Conservation (phyloP, 2,797 vertebrate genomes). For the Urosaurus nigricauda region DNA sequence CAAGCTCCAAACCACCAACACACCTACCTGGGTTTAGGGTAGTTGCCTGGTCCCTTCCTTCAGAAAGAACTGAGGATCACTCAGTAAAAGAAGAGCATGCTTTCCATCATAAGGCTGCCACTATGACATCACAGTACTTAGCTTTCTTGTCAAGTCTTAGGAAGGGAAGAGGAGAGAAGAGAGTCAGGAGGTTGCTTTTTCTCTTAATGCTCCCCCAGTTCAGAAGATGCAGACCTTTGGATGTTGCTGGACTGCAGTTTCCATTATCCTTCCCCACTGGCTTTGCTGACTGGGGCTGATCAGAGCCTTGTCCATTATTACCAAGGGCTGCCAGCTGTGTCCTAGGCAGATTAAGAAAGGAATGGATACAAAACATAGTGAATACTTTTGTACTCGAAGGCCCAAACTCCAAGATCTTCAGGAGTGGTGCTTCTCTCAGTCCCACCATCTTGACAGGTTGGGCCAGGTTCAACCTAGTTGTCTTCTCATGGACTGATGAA, state of each 20-base stretch:
- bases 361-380: not conserved
- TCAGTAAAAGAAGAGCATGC: no score
- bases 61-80: not conserved
- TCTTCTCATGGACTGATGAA: no score
- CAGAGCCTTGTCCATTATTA: no score
- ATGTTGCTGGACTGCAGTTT: not conserved
- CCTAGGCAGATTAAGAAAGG: not conserved
- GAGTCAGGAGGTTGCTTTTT: not conserved
- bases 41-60: not conserved
- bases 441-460: no score
- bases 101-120: not conserved
- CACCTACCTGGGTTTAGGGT: not conserved
- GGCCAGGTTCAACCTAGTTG: no score
- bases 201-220: not conserved
- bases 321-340: not conserved
- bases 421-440: no score
- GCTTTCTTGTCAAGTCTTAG: not conserved
- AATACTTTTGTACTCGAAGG: no score
- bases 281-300: no score
- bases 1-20: not conserved
- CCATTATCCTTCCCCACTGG: not conserved
- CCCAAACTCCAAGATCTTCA: no score
- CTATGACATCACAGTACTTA: constrained; percentile 18
- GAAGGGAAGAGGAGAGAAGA: not conserved
- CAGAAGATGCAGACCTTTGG: not conserved